Conservation (phyloP, 2,113 vertebrate species). For the Toxostoma redivivum region DNA sequence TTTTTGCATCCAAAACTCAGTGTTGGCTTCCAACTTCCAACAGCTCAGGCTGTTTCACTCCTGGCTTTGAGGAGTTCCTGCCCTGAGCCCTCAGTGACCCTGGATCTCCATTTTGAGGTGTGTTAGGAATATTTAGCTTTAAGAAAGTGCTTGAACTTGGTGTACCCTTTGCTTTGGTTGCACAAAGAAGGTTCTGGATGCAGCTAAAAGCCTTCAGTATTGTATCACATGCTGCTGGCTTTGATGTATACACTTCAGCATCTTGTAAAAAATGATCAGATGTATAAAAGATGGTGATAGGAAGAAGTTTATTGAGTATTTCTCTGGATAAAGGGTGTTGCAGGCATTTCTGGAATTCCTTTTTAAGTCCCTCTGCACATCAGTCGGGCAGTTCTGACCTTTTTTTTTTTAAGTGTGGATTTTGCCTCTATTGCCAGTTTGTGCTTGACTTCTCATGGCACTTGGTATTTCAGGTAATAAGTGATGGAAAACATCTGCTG, state of each 20-base stretch:
- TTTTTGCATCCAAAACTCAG: not conserved
- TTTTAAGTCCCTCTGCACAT: not conserved
- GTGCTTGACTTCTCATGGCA: not conserved
- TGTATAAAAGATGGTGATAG: not conserved
- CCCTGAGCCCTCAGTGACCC: not conserved
- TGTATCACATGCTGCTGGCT: not conserved
- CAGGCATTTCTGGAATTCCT: slow-evolving; percentile 32
- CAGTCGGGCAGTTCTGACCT: not conserved
- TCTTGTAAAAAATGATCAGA: not conserved
- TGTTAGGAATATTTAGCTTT: not conserved
- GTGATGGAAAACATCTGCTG: not conserved
- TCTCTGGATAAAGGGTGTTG: not conserved
- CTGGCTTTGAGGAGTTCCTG: not conserved
- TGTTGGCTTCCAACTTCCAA: not conserved
- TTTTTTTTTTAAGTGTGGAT: not conserved
- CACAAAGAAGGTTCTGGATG: not conserved
- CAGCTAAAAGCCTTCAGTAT: not conserved
- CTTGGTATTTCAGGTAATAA: not conserved
- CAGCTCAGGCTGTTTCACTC: not conserved
- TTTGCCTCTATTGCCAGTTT: not conserved
- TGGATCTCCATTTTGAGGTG: not conserved
- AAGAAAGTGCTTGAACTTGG: not conserved
- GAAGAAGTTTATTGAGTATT: not conserved
- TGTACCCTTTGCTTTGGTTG: not conserved
- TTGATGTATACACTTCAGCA: not conserved